Evolutionary conservation across 2,113 vertebrate species (phyloP), one percentile per base, ranked within the genome.

Genomic region (Labeo catla): DNA sequence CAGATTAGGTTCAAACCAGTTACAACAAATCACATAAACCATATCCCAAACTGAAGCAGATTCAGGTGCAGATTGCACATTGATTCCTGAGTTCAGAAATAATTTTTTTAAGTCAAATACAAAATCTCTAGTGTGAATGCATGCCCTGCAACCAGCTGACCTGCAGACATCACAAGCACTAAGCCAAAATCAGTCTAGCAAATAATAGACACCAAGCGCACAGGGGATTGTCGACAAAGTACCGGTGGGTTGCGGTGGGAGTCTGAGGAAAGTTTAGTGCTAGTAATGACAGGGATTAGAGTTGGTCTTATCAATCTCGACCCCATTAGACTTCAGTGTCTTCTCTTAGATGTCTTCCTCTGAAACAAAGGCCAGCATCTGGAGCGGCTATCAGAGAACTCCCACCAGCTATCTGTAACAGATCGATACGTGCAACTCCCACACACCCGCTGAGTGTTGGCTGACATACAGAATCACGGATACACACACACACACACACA

Each of bases 381-480:
- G 81, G 16, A 70, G 23, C 65, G 16, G 47, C 81, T 70, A 82
- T 82, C 61, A 82, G 47, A 70, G 81, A 82, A 68, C 81, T 82
- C 59, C 39, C 79, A 65, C 13, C 59, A 49, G 43, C 79, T 81
- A 81, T 81, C 79, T 49, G 79, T 81, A 66, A 66, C 81, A 70
- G 81, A 70, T 82, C 63, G 34, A 82, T 68, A 82, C 47, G 7
- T 70, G 47, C n/a, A 63, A 81, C 82, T 72, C 82, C 36, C 82
- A 73, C 82, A 73, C 70, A 76, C 83, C 6, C 79, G 47, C 45
- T 36, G 81, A 82, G 81, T 68, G 81, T 39, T 74, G 78, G 39
- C 50, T 82, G 85, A 78, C 54, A 76, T 49, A 34, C 73, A 78
- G 45, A 77, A 28, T 77, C 65, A 72, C 12, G 2, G 47, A 70